Percentiles rank a stretch among this genome's conserved stretches.
phyloP scores from a whole-genome alignment of 1,140 invertebrate species.

The Solenopsis invicta region DNA sequence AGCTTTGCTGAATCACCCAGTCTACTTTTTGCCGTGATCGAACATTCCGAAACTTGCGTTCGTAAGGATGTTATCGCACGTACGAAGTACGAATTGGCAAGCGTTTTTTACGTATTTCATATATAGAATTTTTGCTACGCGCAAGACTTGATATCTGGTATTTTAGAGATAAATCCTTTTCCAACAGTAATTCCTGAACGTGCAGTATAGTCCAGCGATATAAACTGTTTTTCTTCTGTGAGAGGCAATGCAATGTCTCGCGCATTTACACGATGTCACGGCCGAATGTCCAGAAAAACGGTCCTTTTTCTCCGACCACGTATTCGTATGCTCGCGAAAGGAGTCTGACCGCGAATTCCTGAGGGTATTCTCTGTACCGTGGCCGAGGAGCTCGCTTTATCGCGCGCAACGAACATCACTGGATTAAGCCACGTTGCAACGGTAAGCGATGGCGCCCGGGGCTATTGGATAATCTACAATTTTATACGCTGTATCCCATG shows the following conservation, averaged over 20 bases:
- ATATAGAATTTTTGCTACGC: not conserved
- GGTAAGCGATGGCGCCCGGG: conserved; percentile 75
- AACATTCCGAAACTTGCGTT: not conserved
- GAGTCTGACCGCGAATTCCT: conserved; percentile 65
- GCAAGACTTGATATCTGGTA: not conserved
- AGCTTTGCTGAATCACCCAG: too few relatives aligned
- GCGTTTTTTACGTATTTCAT: not conserved
- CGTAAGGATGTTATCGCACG: not conserved
- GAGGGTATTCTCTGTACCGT: conserved; percentile 59
- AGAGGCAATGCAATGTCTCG: conserved; percentile 14
- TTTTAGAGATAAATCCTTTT: not conserved
- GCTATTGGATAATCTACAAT: conserved; percentile 78
- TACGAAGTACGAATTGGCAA: not conserved
- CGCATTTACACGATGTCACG: conserved; percentile 60
- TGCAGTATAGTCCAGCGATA: not conserved
- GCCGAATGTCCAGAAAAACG: conserved; percentile 30
- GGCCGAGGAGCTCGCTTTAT: conserved; percentile 73
- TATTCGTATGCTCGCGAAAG: conserved; percentile 51
- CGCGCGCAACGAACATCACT: conserved; percentile 75
- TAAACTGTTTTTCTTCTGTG: conserved; percentile 24
- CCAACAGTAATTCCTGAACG: conserved; percentile 8
- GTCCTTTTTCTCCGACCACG: conserved; percentile 41
- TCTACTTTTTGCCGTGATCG: not conserved
- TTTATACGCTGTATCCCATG: conserved; percentile 70
- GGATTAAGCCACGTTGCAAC: conserved; percentile 70